Evolutionary conservation across 2,113 vertebrate genomes (phyloP).

Genomic region (Eidolon helvum): DNA sequence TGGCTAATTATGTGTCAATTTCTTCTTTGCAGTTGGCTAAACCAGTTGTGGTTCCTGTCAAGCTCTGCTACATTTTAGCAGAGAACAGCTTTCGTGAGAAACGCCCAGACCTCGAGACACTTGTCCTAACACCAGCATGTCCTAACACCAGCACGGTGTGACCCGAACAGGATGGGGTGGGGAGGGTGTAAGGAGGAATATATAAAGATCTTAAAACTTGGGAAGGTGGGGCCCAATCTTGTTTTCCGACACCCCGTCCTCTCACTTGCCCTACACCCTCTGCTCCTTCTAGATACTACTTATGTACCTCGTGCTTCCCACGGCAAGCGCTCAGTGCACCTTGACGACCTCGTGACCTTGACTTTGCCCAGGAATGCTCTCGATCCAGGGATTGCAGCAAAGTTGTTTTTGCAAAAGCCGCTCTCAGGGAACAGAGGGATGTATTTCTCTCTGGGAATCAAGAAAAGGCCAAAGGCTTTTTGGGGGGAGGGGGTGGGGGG

Average conservation of each 20-base stretch:
- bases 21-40: not conserved
- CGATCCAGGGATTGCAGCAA: too few relatives aligned
- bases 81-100: too few relatives aligned
- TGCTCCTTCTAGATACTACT: not conserved
- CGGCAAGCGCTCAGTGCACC: fast-evolving
- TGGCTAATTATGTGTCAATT: not conserved
- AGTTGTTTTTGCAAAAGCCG: not conserved
- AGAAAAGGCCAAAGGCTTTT: not conserved
- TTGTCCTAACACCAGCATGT: too few relatives aligned
- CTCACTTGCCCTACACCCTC: not conserved
- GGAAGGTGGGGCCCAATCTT: not conserved
- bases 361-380: not conserved
- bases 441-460: not conserved
- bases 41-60: too few relatives aligned
- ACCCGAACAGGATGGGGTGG: too few relatives aligned
- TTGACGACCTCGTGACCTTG: not conserved
- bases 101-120: too few relatives aligned
- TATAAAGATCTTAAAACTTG: too few relatives aligned
- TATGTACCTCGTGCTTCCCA: too few relatives aligned
- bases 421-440: not conserved
- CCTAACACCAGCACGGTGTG: too few relatives aligned
- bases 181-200: too few relatives aligned
- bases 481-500: not conserved
- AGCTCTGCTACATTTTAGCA: too few relatives aligned
- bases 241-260: too few relatives aligned